Evolutionary conservation across 35 echinoderm and acorn worm genomes (phyloP).

Genomic region (Apostichopus japonicus): DNA sequence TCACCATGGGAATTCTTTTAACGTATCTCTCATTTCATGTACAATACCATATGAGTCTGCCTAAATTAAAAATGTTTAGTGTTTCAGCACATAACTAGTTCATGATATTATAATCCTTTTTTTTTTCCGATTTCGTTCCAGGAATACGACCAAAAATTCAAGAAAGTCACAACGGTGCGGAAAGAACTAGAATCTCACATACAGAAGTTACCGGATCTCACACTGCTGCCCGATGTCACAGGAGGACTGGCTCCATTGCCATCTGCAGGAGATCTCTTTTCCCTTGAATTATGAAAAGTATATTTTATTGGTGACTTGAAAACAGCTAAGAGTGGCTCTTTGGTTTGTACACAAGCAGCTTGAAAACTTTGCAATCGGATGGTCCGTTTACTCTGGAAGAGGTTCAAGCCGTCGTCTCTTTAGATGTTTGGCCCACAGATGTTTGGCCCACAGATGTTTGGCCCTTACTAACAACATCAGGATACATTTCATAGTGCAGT

Average conservation of each 20-base stretch:
- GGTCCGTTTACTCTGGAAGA: too few species aligned
- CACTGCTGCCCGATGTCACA: slow-evolving; percentile 91
- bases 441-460: too few species aligned
- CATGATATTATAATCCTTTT: background rate
- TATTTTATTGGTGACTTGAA: background rate
- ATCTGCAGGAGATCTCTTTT: slow-evolving; percentile 96
- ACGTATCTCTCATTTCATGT: too few species aligned
- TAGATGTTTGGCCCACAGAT: too few species aligned
- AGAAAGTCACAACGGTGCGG: slow-evolving; percentile 85
- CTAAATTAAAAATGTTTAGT: too few species aligned
- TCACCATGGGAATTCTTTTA: too few species aligned
- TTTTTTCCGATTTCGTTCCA: slow-evolving; percentile 14
- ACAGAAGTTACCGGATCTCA: slow-evolving; percentile 95
- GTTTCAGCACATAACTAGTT: too few species aligned
- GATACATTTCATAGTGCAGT: too few species aligned
- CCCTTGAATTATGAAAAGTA: slow-evolving; percentile 47
- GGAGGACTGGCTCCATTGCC: slow-evolving; percentile 88
- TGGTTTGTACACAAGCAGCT: background rate
- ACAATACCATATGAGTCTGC: too few species aligned
- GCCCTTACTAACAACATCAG: too few species aligned
- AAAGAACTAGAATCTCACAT: slow-evolving; percentile 92
- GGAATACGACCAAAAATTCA: slow-evolving; percentile 84
- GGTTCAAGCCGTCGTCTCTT: too few species aligned
- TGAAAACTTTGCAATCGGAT: background rate
- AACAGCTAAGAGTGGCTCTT: background rate